These are phyloP conservation scores for Charaxes varanes DNA, from an alignment of 1,140 invertebrate species.

Conservation along the genomic window DNA sequence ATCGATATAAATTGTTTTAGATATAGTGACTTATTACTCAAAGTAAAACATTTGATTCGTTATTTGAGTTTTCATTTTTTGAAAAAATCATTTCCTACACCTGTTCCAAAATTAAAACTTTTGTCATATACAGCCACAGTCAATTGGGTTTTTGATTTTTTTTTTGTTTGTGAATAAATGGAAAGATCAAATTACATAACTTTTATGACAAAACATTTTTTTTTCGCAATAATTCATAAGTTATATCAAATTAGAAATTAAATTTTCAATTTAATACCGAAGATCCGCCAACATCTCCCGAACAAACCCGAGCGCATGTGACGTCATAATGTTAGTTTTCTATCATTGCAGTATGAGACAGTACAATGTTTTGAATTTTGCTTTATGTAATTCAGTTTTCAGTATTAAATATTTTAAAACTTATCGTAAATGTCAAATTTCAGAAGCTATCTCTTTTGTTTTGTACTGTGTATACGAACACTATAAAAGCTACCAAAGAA, in stretches of 20 bases:
- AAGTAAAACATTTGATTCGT: no score
- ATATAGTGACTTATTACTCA: no score
- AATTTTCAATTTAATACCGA: not conserved
- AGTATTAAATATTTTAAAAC: constrained; percentile 10
- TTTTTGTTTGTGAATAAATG: no score
- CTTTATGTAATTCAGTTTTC: constrained; percentile 11
- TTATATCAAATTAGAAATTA: constrained; percentile 7
- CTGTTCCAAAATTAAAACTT: no score
- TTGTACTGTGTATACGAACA: not conserved
- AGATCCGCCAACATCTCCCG: constrained; percentile 4
- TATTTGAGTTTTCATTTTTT: no score
- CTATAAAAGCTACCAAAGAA: not conserved
- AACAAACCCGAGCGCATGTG: constrained; percentile 11
- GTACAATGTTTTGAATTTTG: constrained; percentile 8
- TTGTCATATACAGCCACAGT: no score
- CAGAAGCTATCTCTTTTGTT: constrained; percentile 5
- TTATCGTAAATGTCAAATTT: constrained; percentile 1
- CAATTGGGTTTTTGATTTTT: not conserved
- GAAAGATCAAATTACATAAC: not conserved
- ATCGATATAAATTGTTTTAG: no score
- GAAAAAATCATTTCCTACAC: no score
- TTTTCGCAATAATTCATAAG: constrained; percentile 9
- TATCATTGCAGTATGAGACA: constrained; percentile 4
- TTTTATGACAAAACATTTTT: constrained; percentile 4
- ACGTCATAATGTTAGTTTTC: constrained; percentile 9